A percentile compares a stretch with the other conserved stretches of the same genome.
phyloP scores from a whole-genome alignment of 2,113 vertebrate genomes.

The Bambusicola thoracicus region DNA sequence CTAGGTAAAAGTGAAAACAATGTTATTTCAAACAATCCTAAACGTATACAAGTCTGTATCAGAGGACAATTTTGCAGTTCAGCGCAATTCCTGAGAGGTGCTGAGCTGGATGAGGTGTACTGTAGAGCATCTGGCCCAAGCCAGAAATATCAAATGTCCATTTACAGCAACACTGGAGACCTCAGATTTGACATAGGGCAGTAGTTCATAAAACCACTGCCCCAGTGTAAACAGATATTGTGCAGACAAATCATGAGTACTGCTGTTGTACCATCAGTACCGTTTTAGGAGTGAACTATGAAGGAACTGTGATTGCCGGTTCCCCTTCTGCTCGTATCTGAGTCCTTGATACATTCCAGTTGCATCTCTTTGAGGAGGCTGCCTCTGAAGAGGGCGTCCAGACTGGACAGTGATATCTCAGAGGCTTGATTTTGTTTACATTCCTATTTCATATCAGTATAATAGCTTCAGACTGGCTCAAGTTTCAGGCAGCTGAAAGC shows the following conservation, averaged over 20 bases:
- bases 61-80: not conserved
- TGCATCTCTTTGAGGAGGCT: not conserved
- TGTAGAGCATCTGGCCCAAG: not conserved
- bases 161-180: not conserved
- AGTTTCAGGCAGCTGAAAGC: not conserved
- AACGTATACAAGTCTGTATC: not conserved
- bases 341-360: not conserved
- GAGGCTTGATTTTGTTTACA: conserved; percentile 61
- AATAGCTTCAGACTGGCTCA: not conserved
- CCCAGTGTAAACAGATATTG: not conserved
- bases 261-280: not conserved
- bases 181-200: not conserved
- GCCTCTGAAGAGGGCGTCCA: not conserved
- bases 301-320: not conserved
- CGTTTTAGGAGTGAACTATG: not conserved
- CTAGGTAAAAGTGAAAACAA: not conserved
- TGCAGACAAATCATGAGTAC: not conserved
- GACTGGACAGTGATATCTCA: not conserved
- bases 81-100: not conserved
- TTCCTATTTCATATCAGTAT: conserved; percentile 51
- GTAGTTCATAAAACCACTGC: not conserved
- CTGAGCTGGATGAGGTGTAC: not conserved
- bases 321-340: not conserved
- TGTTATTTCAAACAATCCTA: not conserved
- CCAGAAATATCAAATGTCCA: not conserved